Evolutionary conservation across 2,113 vertebrate species (phyloP).

Genomic region (Microtus oregoni): DNA sequence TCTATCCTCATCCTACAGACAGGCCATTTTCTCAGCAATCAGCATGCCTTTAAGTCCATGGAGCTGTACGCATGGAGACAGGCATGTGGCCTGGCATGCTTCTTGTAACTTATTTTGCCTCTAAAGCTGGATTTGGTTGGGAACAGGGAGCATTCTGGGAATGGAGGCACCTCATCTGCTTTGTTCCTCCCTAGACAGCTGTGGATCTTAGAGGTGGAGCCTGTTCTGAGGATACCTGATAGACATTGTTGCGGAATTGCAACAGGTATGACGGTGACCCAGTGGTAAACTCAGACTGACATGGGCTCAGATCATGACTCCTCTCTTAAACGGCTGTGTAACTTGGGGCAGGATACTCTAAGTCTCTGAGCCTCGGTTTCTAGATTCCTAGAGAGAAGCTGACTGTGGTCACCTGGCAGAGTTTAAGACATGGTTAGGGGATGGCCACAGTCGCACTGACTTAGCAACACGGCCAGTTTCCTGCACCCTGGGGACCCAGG

Average conservation of each 20-base stretch:
- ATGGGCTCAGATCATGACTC: background rate
- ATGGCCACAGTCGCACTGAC: background rate
- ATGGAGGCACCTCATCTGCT: background rate
- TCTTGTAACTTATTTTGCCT: background rate
- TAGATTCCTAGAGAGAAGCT: background rate
- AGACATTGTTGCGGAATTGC: accelerated
- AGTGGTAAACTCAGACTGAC: background rate
- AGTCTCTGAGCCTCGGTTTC: background rate
- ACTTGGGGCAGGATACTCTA: background rate
- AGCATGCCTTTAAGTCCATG: background rate
- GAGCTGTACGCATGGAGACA: background rate
- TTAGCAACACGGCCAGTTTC: background rate
- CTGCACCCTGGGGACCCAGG: background rate
- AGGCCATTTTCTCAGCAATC: background rate
- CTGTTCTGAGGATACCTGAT: background rate
- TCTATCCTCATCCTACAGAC: background rate
- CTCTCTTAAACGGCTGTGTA: background rate
- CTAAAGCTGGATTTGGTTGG: background rate
- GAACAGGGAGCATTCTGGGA: background rate
- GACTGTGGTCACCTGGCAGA: background rate
- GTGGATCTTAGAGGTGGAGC: background rate
- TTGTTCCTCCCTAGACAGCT: background rate
- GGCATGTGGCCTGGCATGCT: background rate
- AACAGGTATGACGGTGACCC: background rate
- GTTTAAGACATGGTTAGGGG: background rate